Conservation (phyloP, 2,797 vertebrate genomes). For the Lagocephalus sceleratus region DNA sequence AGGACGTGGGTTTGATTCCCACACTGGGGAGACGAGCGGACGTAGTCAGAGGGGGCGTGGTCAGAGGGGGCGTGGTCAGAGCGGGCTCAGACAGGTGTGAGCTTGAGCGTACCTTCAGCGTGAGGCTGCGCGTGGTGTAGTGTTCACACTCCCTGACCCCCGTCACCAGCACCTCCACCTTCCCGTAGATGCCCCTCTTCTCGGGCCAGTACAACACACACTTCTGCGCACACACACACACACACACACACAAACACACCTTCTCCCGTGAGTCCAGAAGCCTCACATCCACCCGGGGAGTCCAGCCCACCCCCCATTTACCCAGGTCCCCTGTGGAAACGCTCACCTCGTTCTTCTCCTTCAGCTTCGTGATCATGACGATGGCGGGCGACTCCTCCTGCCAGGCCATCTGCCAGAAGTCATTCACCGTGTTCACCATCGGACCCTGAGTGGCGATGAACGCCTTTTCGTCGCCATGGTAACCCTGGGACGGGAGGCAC, state of each 20-base stretch:
- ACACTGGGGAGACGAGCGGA: constrained; percentile 70
- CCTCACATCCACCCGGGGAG: too few relatives aligned
- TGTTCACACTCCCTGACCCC: constrained; percentile 85
- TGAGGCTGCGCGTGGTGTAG: constrained; percentile 86
- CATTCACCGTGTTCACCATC: constrained; percentile 97
- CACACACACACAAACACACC: too few relatives aligned
- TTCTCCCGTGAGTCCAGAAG: too few relatives aligned
- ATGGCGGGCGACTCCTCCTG: constrained; percentile 91
- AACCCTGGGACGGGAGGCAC: constrained; percentile 78
- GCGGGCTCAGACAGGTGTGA: neutral
- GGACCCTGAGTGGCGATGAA: constrained; percentile 97
- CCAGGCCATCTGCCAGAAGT: constrained; percentile 98
- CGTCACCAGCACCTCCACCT: constrained; percentile 88
- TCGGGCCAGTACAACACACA: constrained; percentile 98
- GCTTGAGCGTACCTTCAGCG: constrained; percentile 82
- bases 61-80: neutral
- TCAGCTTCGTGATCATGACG: constrained; percentile 98
- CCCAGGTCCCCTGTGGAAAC: too few relatives aligned
- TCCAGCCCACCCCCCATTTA: too few relatives aligned
- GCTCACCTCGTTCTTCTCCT: constrained; percentile 95
- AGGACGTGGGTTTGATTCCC: constrained; percentile 82
- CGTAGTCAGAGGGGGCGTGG: neutral
- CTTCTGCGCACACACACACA: constrained; percentile 79
- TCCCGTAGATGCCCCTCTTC: constrained; percentile 93
- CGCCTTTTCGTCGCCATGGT: constrained; percentile 81